Base-by-base conservation (phyloP, 2,113 vertebrate species). In the Noturus placidus region DNA sequence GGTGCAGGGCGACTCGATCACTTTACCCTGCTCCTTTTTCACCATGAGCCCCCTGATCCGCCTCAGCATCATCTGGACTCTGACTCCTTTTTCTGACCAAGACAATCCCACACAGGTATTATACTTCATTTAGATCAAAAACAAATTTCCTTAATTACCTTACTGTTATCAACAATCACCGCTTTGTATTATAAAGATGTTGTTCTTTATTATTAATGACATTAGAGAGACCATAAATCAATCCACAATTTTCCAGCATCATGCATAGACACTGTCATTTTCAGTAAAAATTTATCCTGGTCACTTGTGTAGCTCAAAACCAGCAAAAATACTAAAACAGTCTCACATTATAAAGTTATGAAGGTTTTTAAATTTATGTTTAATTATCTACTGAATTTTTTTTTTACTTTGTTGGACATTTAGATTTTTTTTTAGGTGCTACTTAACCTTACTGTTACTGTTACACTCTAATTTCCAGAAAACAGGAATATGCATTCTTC, bases 61-160 rank as follows among this genome's bases (percentile, higher is more conserved):
- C 42, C 96, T 97, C 90, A 97, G 94, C 89, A 92, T 97, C 76
- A 96, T 97, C 92, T 97, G 96, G 96, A 96, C 95, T 0, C 79
- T 95, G 86, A 92, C 94, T 14, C 95, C 96, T 0, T 88, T 92
- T 74, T 93, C 92, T 57, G 94, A 94, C 42, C 95, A 95, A 4
- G 87, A 90, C 25, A 89, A 59, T 9, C 96, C 96, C 0, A 92
- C 91, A 50, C 96, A 97, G 95, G 96, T 96, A 89, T 27, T 59
- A 4, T 5, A 42, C 56, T 17, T 13, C 27, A n/a, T 65, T 65
- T 13, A 65, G 13, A 65, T n/a, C 27, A 63, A 63, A 65, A 65
- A n/a, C 61, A 11, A 5, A 65, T 65, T n/a, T 10, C 61, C 8
- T 65, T 11, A 65, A 63, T 63, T 63, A 19, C 14, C 57, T 59